A percentile compares a stretch with the other conserved stretches of the same genome.
phyloP scores from a whole-genome alignment of 2,797 vertebrate species.

The Potorous gilbertii region DNA sequence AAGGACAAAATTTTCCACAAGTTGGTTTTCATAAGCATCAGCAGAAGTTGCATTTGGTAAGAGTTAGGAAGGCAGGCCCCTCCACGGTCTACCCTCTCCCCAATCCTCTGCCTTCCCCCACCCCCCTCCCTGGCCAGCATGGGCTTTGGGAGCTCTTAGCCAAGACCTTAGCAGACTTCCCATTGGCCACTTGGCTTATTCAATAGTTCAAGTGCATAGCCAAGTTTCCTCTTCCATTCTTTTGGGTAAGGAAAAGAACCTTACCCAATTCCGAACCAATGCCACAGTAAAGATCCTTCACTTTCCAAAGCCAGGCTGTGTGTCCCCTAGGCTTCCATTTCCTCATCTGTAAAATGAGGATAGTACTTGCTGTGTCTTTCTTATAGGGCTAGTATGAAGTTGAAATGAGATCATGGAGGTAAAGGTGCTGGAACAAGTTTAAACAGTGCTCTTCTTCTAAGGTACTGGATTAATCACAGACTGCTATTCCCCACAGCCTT shows the following conservation, averaged over 20 bases:
- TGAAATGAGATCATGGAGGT: background rate
- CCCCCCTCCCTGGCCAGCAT: background rate
- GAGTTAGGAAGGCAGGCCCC: background rate
- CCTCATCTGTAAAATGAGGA: background rate
- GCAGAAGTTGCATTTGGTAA: constrained; percentile 16
- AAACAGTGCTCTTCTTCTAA: background rate
- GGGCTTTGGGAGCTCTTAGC: too few relatives aligned
- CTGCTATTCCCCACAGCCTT: background rate
- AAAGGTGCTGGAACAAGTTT: background rate
- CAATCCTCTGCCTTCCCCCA: too few relatives aligned
- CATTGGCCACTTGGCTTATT: background rate
- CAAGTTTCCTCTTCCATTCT: background rate
- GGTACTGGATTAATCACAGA: background rate
- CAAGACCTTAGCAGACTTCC: background rate
- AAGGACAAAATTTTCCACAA: constrained; percentile 43
- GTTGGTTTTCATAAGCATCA: background rate
- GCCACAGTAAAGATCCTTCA: background rate
- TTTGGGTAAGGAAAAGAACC: background rate
- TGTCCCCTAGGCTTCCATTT: background rate
- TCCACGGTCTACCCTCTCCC: background rate
- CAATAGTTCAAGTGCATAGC: accelerated
- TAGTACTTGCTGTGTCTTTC: background rate
- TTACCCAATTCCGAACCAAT: background rate
- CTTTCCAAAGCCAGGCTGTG: accelerated
- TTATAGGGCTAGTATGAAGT: background rate